Percentiles rank a stretch among this genome's conserved stretches.
phyloP scores from a whole-genome alignment of 2,113 vertebrate genomes.

The Urocynchramus pylzowi region DNA sequence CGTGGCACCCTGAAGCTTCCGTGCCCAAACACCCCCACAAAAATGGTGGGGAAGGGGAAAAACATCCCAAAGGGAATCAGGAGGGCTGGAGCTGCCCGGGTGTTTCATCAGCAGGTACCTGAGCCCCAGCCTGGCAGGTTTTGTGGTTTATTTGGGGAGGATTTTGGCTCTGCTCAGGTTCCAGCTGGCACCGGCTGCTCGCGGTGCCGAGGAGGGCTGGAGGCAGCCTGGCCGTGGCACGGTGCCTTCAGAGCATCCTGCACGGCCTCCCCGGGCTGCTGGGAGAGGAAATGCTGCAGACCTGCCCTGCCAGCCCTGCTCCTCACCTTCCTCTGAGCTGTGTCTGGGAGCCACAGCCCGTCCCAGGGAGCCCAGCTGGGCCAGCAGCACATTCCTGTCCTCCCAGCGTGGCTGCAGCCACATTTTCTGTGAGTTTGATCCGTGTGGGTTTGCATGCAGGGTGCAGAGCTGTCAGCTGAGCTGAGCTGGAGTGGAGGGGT shows the following conservation, averaged over 20 bases:
- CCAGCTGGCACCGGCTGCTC: not conserved
- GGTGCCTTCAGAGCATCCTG: not conserved
- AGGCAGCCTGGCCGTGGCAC: not conserved
- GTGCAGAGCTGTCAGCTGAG: not conserved
- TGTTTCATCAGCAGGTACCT: not conserved
- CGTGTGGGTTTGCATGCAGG: fast-evolving
- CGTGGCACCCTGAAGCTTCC: not conserved
- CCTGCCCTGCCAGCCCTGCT: not conserved
- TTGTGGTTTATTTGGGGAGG: not conserved
- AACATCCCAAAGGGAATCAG: not conserved
- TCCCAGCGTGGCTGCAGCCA: not conserved
- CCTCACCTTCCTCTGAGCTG: not conserved
- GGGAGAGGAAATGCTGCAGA: not conserved
- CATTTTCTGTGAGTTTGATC: fast-evolving
- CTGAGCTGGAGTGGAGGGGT: not conserved
- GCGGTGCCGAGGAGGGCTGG: not conserved
- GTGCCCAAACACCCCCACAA: fast-evolving
- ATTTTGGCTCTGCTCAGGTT: not conserved
- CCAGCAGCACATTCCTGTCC: fast-evolving
- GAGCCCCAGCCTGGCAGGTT: not conserved
- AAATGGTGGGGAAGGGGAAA: fast-evolving
- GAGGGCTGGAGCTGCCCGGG: not conserved
- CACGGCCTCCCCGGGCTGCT: not conserved
- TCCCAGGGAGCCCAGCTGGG: not conserved
- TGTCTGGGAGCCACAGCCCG: not conserved